These are phyloP conservation scores for Andrena bicolor DNA, from an alignment of 2,888 invertebrate genomes.

Conservation along the genomic window DNA sequence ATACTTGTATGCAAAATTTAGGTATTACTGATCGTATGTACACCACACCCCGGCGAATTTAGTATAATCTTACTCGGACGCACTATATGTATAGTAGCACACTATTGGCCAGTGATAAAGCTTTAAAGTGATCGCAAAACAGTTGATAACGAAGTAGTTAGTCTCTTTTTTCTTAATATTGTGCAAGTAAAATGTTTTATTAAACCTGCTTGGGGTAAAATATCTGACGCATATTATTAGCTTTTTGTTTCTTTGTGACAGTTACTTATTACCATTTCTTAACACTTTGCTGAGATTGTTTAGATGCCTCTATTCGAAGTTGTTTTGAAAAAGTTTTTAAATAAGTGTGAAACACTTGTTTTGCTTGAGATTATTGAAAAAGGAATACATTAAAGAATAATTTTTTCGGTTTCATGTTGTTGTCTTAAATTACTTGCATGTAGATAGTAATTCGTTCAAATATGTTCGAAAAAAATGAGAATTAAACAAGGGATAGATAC, in stretches of 20 bases:
- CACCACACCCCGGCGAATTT: slow-evolving; percentile 11
- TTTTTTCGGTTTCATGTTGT: not conserved
- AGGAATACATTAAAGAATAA: not conserved
- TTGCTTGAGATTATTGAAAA: not conserved
- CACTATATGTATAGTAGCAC: not conserved
- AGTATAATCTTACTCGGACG: not conserved
- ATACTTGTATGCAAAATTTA: slow-evolving; percentile 2
- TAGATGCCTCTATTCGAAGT: not conserved
- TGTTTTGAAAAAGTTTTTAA: not conserved
- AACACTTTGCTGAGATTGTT: not conserved
- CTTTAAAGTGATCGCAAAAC: not conserved
- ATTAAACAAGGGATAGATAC: too few species aligned
- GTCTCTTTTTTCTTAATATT: not conserved
- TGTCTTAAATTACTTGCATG: not conserved
- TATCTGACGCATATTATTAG: not conserved
- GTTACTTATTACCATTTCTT: not conserved
- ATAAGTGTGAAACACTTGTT: not conserved
- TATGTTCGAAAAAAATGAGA: not conserved
- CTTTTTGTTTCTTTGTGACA: slow-evolving; percentile 1
- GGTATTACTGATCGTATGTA: not conserved
- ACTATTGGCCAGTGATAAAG: slow-evolving; percentile 4
- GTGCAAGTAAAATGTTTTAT: not conserved
- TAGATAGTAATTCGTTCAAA: not conserved
- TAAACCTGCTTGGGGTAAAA: not conserved
- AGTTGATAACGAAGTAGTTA: not conserved